Percentiles rank a stretch among this genome's conserved stretches.
phyloP scores from a whole-genome alignment of 2,888 invertebrate species.

The Capitulum mitella region DNA sequence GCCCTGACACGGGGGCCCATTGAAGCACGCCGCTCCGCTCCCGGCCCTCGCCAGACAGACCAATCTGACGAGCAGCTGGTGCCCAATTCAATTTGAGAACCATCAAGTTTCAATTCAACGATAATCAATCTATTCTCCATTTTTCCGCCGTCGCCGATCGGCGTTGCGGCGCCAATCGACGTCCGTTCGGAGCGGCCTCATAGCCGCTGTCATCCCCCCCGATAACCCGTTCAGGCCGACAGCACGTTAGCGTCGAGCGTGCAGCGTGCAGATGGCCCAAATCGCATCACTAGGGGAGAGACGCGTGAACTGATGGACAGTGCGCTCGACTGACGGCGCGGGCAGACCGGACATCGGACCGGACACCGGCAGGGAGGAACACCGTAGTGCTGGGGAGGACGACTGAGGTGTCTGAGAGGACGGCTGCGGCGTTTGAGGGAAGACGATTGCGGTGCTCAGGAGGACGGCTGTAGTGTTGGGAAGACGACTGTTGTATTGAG shows the following conservation, averaged over 20 bases:
- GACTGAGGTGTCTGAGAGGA: no score
- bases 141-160: constrained; percentile 1
- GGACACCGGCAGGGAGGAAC: no score
- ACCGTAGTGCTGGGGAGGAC: no score
- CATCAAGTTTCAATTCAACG: constrained; percentile 9
- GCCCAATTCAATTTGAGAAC: constrained; percentile 5
- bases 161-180: not conserved
- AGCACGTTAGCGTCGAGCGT: not conserved
- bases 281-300: not conserved
- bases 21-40: no score
- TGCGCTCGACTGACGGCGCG: no score
- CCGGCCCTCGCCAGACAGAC: not conserved
- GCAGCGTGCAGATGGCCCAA: not conserved
- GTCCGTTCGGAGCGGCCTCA: not conserved
- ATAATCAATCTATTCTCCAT: not conserved
- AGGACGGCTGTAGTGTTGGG: no score
- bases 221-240: not conserved
- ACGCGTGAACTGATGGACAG: no score
- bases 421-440: no score
- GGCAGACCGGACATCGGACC: no score
- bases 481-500: no score
- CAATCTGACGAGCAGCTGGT: constrained; percentile 3
- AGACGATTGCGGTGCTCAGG: no score
- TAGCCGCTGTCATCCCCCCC: not conserved
- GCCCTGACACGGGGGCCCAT: not conserved